Conservation (phyloP, 1,140 invertebrate genomes). For the Lordiphosa mommai region DNA sequence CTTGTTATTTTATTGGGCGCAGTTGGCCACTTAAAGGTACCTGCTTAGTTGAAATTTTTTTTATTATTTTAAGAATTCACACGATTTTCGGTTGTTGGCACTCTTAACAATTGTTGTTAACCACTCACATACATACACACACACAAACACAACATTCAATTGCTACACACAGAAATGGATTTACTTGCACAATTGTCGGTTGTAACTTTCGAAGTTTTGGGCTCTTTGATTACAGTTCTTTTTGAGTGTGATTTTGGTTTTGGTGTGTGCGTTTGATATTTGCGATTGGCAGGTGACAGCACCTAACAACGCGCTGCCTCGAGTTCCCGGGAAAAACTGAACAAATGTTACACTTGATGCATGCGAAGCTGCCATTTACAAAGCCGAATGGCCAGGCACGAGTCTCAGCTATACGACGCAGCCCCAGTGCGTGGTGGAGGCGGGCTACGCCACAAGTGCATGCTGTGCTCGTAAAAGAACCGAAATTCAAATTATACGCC, state of each 20-base stretch:
- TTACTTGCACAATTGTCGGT: too few species aligned
- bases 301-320: constrained; percentile 58
- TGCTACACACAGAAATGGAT: too few species aligned
- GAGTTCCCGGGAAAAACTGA: constrained; percentile 75
- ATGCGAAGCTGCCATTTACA: constrained; percentile 30
- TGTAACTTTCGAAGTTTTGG: too few species aligned
- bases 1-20: too few species aligned
- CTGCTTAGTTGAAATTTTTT: too few species aligned
- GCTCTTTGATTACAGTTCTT: neutral
- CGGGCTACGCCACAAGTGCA: constrained; percentile 60
- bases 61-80: too few species aligned
- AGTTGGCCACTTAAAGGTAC: too few species aligned
- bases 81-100: too few species aligned
- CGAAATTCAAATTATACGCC: constrained; percentile 27
- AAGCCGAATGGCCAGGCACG: neutral
- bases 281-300: constrained; percentile 1
- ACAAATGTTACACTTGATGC: constrained; percentile 75
- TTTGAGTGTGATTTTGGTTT: constrained; percentile 4
- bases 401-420: neutral
- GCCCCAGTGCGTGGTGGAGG: neutral
- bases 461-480: constrained; percentile 13
- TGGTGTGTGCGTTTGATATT: constrained; percentile 2
- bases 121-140: too few species aligned
- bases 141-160: too few species aligned
- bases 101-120: too few species aligned